Percentiles rank a stretch among this genome's conserved stretches.
Evolutionary conservation across 2,888 invertebrate genomes (phyloP).

Genomic region (Hydropsyche betteni): DNA sequence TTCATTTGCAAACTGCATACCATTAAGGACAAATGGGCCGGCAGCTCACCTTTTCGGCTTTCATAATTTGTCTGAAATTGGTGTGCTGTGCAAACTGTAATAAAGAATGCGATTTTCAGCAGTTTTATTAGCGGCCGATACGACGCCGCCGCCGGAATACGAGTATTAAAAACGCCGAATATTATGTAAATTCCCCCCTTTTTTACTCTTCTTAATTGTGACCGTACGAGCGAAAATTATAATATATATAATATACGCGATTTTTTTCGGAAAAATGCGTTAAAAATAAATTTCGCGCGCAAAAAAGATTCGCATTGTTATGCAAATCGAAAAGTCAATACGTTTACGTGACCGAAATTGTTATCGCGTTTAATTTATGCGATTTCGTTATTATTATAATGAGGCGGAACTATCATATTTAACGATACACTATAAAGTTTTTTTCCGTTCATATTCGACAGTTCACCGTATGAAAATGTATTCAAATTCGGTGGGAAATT

Average conservation of each 20-base stretch:
- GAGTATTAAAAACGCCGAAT: not conserved
- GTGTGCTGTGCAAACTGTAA: slow-evolving; percentile 33
- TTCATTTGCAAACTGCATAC: slow-evolving; percentile 67
- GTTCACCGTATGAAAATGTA: slow-evolving; percentile 30
- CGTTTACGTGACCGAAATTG: slow-evolving; percentile 28
- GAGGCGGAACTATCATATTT: slow-evolving; percentile 17
- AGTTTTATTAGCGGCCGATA: slow-evolving; percentile 36
- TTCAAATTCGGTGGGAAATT: slow-evolving; percentile 43
- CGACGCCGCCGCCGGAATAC: not conserved
- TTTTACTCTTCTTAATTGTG: slow-evolving; percentile 10
- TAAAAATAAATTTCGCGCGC: slow-evolving; percentile 1
- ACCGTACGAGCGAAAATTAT: not conserved
- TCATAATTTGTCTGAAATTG: slow-evolving; percentile 40
- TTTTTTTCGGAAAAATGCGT: not conserved
- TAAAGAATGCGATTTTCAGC: slow-evolving; percentile 43
- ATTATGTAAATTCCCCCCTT: not conserved
- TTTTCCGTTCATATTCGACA: not conserved
- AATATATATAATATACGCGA: not conserved
- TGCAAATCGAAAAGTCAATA: slow-evolving; percentile 27
- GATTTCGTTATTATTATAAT: slow-evolving; percentile 13
- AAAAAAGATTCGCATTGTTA: not conserved
- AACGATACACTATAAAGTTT: slow-evolving; percentile 9
- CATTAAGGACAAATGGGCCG: slow-evolving; percentile 43
- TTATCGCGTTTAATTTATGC: slow-evolving; percentile 20
- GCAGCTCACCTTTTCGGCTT: slow-evolving; percentile 37